A percentile compares a stretch with the other conserved stretches of the same genome.
Evolutionary conservation across 2,888 invertebrate genomes (phyloP).

Genomic region (Ophonus ardosiacus): DNA sequence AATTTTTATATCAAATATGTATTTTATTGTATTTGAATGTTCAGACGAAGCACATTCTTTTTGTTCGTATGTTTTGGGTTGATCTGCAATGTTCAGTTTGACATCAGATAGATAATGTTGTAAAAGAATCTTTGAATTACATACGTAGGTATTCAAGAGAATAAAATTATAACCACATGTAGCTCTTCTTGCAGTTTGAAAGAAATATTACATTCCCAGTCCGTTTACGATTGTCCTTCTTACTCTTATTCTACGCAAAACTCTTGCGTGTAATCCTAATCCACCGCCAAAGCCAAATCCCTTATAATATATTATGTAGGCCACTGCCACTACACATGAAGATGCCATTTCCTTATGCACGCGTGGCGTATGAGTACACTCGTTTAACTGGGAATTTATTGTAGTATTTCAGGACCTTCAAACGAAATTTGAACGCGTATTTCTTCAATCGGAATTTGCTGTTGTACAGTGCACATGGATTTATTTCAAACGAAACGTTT

Average conservation of each 20-base stretch:
- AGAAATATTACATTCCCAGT: conserved; percentile 2
- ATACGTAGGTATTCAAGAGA: too few species aligned
- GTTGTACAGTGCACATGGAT: neutral
- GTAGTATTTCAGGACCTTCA: conserved; percentile 6
- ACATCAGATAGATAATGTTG: too few species aligned
- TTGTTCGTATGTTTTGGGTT: too few species aligned
- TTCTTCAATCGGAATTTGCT: neutral
- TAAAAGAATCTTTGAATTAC: too few species aligned
- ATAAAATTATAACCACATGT: too few species aligned
- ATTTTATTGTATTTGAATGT: too few species aligned
- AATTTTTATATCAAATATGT: too few species aligned
- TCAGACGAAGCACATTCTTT: too few species aligned
- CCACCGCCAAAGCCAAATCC: neutral
- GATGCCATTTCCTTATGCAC: neutral
- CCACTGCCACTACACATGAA: neutral
- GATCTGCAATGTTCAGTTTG: too few species aligned
- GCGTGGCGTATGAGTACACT: neutral
- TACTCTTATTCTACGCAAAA: neutral
- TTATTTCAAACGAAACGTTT: neutral
- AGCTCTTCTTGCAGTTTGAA: too few species aligned
- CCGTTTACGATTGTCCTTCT: conserved; percentile 10
- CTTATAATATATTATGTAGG: neutral
- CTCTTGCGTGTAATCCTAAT: conserved; percentile 2
- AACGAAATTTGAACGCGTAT: conserved; percentile 1
- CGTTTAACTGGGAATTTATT: conserved; percentile 12